Evolutionary conservation across 2,113 vertebrate genomes (phyloP).

Genomic region (Erythrolamprus reginae): DNA sequence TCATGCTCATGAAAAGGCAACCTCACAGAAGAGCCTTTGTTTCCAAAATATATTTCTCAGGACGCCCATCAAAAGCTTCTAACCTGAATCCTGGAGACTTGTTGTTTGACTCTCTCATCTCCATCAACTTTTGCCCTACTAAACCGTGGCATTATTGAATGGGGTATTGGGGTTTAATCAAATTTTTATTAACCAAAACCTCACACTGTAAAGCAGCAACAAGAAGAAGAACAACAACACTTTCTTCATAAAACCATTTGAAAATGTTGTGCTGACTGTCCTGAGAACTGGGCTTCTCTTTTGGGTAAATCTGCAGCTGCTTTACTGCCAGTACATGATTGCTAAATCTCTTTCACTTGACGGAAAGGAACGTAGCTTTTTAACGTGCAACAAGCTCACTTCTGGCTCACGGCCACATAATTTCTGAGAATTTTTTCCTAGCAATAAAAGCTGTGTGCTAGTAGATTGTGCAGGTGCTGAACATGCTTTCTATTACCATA

Average conservation of each 20-base stretch:
- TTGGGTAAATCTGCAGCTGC: background rate
- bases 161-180: background rate
- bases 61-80: background rate
- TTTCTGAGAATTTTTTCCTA: slow-evolving; percentile 45
- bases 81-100: background rate
- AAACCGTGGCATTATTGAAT: background rate
- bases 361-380: slow-evolving; percentile 31
- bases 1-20: background rate
- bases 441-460: slow-evolving; percentile 32
- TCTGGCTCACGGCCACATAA: slow-evolving; percentile 43
- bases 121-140: background rate
- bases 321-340: background rate
- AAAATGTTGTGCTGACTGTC: slow-evolving; percentile 3
- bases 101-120: background rate
- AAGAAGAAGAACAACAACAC: background rate
- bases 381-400: slow-evolving; percentile 21
- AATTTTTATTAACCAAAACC: background rate
- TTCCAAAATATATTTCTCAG: background rate
- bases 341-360: background rate
- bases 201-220: background rate
- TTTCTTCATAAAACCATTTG: background rate
- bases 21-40: background rate
- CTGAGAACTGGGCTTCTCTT: slow-evolving; percentile 4
- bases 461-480: slow-evolving; percentile 33
- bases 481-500: slow-evolving; percentile 45